Evolutionary conservation across 2,888 invertebrate species (phyloP).

Genomic region (Corythucha ciliata): DNA sequence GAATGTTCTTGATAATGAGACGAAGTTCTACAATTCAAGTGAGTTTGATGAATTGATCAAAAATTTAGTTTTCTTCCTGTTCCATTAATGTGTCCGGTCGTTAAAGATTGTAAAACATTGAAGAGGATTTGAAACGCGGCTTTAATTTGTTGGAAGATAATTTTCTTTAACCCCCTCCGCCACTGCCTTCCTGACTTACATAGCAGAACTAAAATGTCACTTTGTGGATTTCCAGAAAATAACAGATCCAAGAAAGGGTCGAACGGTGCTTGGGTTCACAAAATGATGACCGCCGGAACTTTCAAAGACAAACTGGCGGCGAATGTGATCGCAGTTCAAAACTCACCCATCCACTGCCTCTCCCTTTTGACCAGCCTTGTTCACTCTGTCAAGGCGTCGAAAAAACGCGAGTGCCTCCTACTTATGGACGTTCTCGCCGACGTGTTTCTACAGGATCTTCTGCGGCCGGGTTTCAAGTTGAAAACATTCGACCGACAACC

Average conservation of each 20-base stretch:
- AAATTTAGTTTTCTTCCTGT: constrained; percentile 1
- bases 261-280: constrained; percentile 67
- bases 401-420: constrained; percentile 49
- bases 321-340: constrained; percentile 67
- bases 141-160: constrained; percentile 5
- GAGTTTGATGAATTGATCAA: constrained; percentile 37
- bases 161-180: not conserved
- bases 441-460: constrained; percentile 60
- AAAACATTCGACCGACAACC: constrained; percentile 57
- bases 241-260: constrained; percentile 42
- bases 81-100: too few species aligned
- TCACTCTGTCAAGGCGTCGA: constrained; percentile 65
- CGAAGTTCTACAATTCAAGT: constrained; percentile 54
- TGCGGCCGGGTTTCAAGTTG: constrained; percentile 57
- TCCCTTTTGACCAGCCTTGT: constrained; percentile 60
- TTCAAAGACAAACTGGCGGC: constrained; percentile 79
- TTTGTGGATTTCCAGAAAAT: constrained; percentile 25
- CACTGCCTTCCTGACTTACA: not conserved
- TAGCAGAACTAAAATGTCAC: not conserved
- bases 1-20: constrained; percentile 55
- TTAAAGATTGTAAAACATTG: too few species aligned
- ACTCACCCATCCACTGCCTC: constrained; percentile 71
- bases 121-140: too few species aligned
- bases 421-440: constrained; percentile 69
- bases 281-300: constrained; percentile 70